Percentiles rank a stretch among this genome's conserved stretches.
phyloP scores from a whole-genome alignment of 2,888 invertebrate species.

The Syrista parreyssii region DNA sequence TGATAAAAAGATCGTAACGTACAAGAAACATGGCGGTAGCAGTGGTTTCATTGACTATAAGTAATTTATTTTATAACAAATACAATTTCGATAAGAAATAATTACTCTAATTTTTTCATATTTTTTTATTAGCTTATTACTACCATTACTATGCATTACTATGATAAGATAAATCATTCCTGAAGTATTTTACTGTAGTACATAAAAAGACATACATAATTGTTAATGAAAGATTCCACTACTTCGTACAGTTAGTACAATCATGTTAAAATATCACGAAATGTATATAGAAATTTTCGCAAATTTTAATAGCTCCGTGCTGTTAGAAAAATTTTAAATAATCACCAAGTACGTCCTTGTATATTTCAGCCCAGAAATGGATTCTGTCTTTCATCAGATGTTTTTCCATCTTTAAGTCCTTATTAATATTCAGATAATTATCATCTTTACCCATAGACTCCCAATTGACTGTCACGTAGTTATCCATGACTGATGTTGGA shows the following conservation, averaged over 20 bases:
- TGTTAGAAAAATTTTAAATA: constrained; percentile 40
- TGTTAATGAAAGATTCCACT: not conserved
- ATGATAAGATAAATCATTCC: not conserved
- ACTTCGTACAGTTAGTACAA: not conserved
- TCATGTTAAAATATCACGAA: not conserved
- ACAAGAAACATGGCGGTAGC: not conserved
- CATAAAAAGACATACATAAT: not conserved
- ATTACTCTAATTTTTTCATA: not conserved
- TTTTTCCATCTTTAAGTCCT: constrained; percentile 51
- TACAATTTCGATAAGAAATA: not conserved
- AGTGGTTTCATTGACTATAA: not conserved
- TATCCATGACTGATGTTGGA: constrained; percentile 59
- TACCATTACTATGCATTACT: not conserved
- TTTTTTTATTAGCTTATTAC: not conserved
- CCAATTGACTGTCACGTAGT: constrained; percentile 61
- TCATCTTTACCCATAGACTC: constrained; percentile 50
- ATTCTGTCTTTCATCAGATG: constrained; percentile 59
- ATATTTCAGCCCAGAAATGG: constrained; percentile 66
- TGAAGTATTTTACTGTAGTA: not conserved
- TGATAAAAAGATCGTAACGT: not conserved
- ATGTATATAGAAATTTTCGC: not conserved
- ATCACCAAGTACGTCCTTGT: constrained; percentile 49
- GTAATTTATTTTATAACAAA: not conserved
- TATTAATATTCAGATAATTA: constrained; percentile 63
- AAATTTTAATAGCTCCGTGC: constrained; percentile 6